Base-by-base conservation (phyloP, 2,888 invertebrate genomes). In the Halocaridina rubra region DNA sequence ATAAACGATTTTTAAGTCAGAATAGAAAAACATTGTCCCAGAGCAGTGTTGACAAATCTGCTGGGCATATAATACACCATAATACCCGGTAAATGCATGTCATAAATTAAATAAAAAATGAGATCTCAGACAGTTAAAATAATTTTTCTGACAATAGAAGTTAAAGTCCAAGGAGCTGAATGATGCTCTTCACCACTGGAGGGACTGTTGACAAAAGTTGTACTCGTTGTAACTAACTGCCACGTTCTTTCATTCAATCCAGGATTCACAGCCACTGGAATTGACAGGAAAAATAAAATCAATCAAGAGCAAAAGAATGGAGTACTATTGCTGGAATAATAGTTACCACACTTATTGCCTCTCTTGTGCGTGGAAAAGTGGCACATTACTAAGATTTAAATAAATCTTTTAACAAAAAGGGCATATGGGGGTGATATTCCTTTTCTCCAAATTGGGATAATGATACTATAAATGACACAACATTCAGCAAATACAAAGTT, bases 61-160 rank as follows among this genome's bases (percentile, higher is more conserved):
- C 22, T 22, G 22, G 67, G 67, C 24, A 74, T 46, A 39, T 22
- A 39, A 22, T 24, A 19, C 27, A 67, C n/a, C n/a, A n/a, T n/a
- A n/a, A n/a, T n/a, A n/a, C n/a, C n/a, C n/a, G n/a, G n/a, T n/a
- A n/a, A n/a, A n/a, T n/a, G n/a, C n/a, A n/a, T n/a, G n/a, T n/a
- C 24, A 67, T 22, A 24, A 5, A 16, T 24, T 67, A 27, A 5
- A 39, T 22, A 19, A 53, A 22, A 13, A 24, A 30, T 29, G 22
- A 76, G 46, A 33, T 57, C 33, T 71, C 57, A 82, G 22, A 82
- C 82, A n/a, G 30, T 27, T 30, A 80, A 57, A 59, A 80, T 80
- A 16, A 82, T 82, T 77, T 82, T 82, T 59, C 82, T 82, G 29
- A 82, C 71, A 59, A 82, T 82, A 30, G 82, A 82, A 1, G 82